Evolutionary conservation across 2,888 invertebrate genomes (phyloP), one percentile per base, ranked within the genome.

Genomic region (Hypsopygia costalis): DNA sequence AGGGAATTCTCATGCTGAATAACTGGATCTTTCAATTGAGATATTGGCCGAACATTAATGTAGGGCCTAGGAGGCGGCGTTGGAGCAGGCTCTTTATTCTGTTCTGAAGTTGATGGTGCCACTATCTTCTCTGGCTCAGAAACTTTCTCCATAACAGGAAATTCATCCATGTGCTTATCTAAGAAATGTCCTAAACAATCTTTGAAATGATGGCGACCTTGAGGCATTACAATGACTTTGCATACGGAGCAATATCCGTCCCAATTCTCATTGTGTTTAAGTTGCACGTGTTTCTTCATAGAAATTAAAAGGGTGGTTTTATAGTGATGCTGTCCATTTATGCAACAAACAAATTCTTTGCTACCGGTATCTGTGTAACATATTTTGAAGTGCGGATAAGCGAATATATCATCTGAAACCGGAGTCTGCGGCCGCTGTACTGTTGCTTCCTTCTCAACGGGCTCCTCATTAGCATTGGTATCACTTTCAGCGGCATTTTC

Each of bases 211-310:
- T 81, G 69, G 9, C 52, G 51, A 9, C 85, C 86, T 67, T 81
- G 81, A 6, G 78, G 58, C 11, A 75, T 81, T 1, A 85, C 81
- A 11, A 86, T 82, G 1, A 85, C 76, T 55, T 86, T 80, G 49
- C 92, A 92, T 7, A 83, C 51, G 36, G 57, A 69, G 55, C 92
- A 92, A 52, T 80, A 89, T 0, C 92, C 92, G 45, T 89, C 87
- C 92, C 92, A 92, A 11, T 60, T 64, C 20, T 89, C 81, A 2
- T 53, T 48, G 46, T 88, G 88, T 48, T 81, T 83, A 0, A 57
- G 43, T 55, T 86, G 82, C 1, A 85, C 71, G 44, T 87, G 87
- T 55, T 81, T 85, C 48, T 86, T 88, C 52, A 88, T 70, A 1
- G 86, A 86, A 55, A 88, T 88, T 22, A 85, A 51, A 11, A 87